Percentiles rank a stretch among this genome's conserved stretches.
Evolutionary conservation across 2,797 vertebrate species (phyloP).

Genomic region (Xenops minutus): DNA sequence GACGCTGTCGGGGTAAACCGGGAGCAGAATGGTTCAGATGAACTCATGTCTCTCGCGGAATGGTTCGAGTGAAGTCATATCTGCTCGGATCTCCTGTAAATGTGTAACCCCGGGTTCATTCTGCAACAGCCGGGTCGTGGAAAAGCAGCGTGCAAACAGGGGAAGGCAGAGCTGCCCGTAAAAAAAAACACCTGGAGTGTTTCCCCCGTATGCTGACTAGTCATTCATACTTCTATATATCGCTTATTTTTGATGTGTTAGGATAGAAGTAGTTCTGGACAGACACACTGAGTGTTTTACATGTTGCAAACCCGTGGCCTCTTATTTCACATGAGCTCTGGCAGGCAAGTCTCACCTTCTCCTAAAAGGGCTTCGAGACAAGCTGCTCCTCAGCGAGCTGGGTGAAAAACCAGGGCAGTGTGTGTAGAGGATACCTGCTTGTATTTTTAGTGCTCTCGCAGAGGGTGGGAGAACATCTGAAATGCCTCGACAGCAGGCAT

Average conservation of each 20-base stretch:
- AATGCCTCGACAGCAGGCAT: not conserved
- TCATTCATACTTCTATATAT: accelerated
- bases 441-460: not conserved
- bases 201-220: accelerated
- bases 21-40: not conserved
- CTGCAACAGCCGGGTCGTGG: not conserved
- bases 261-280: not conserved
- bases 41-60: not conserved
- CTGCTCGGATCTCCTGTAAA: not conserved
- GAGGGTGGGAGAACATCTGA: not conserved
- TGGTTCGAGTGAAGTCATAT: not conserved
- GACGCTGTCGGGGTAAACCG: not conserved
- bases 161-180: not conserved
- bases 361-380: not conserved
- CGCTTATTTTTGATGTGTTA: not conserved
- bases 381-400: not conserved
- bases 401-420: not conserved
- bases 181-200: not conserved
- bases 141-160: not conserved
- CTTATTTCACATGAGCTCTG: not conserved
- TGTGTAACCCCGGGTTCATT: not conserved
- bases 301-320: accelerated
- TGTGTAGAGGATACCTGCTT: not conserved
- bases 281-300: not conserved
- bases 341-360: not conserved